Evolutionary conservation across 2,797 vertebrate genomes (phyloP).

Genomic region (Fringilla coelebs): DNA sequence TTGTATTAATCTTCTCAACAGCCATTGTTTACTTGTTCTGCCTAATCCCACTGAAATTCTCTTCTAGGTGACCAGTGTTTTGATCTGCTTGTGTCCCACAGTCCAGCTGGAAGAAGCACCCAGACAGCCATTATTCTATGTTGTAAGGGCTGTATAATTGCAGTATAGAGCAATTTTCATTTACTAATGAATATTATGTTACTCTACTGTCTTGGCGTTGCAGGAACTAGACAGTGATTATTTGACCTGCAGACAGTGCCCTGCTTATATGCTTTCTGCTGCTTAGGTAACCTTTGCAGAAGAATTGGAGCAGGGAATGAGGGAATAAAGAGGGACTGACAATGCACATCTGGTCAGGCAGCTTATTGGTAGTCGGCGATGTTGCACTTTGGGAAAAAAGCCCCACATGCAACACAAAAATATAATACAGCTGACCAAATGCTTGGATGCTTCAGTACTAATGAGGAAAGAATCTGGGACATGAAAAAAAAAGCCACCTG

Average conservation of each 20-base stretch:
- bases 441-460: neutral
- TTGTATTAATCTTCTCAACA: neutral
- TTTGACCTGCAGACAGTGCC: neutral
- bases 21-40: neutral
- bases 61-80: neutral
- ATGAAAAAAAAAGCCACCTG: neutral
- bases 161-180: neutral
- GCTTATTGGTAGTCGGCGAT: neutral
- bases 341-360: neutral
- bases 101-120: neutral
- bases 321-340: neutral
- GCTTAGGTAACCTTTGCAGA: conserved; percentile 5
- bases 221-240: neutral
- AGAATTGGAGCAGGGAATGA: neutral
- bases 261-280: neutral
- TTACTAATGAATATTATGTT: neutral
- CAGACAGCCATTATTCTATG: neutral
- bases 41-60: neutral
- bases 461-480: neutral
- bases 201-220: neutral
- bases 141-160: neutral
- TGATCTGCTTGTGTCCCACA: neutral
- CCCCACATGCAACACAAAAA: neutral
- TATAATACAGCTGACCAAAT: neutral
- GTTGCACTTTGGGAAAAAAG: neutral